A percentile compares a stretch with the other conserved stretches of the same genome.
Conservation (phyloP, 2,888 invertebrate genomes). For the Nasonia oneida region DNA sequence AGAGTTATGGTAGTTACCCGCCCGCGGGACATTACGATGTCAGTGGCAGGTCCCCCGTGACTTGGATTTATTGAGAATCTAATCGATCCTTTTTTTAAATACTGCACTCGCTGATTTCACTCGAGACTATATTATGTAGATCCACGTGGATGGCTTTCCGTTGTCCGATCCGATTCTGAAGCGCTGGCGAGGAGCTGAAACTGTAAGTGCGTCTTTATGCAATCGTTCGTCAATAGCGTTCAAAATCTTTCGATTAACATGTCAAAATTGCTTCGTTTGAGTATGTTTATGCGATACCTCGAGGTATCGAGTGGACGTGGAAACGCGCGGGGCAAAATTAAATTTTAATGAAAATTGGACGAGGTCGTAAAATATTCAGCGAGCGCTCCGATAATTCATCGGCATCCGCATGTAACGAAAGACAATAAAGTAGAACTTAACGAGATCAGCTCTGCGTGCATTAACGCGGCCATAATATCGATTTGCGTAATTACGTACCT, state of each 20-base stretch:
- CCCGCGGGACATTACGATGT: not conserved
- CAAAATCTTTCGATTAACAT: not conserved
- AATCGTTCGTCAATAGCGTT: too few species aligned
- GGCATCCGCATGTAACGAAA: not conserved
- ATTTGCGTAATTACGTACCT: not conserved
- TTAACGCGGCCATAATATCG: too few species aligned
- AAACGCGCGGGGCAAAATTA: not conserved
- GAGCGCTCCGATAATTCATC: not conserved
- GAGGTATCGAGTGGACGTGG: not conserved
- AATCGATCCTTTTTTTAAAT: not conserved
- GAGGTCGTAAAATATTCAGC: not conserved
- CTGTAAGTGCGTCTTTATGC: not conserved
- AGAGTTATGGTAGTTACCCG: slow-evolving; percentile 37
- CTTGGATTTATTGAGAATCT: slow-evolving; percentile 21
- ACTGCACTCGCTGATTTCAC: not conserved
- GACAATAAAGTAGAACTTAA: not conserved
- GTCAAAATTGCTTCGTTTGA: too few species aligned
- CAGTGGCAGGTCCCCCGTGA: not conserved
- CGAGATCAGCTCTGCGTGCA: not conserved
- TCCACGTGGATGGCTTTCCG: not conserved
- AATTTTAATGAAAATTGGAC: not conserved
- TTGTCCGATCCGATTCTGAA: not conserved
- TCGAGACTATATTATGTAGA: too few species aligned
- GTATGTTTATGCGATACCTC: too few species aligned
- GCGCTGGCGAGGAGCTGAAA: not conserved